Evolutionary conservation across 1,140 invertebrate genomes (phyloP), one percentile per base, ranked within the genome.

Genomic region (Agraylea sexmaculata): DNA sequence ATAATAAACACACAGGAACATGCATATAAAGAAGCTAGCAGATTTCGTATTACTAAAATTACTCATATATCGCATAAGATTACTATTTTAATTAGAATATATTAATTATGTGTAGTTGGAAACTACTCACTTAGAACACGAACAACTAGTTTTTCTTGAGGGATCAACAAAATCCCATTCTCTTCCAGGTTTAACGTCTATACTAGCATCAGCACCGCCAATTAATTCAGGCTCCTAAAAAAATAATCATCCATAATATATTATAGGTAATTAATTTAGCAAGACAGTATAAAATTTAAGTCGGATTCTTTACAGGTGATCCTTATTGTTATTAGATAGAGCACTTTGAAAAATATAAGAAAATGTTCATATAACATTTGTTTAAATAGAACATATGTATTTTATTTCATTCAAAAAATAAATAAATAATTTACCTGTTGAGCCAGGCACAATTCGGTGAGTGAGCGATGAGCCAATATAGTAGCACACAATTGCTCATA

Each of bases 101-200:
- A 7, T 32, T 32, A 11, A 32, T 7, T 15, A 7, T 32, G 6
- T n/a, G 11, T 6, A 19, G 13, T 13, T 36, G 34, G 18, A 19
- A 36, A 36, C n/a, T 36, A 71, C 74, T 75, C 62, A 77, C 75
- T 77, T 77, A 58, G 79, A 78, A 68, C 87, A 90, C 55, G 74
- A 73, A 63, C 86, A 91, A 50, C 69, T 71, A 51, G 77, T 74
- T 64, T 85, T 87, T 55, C 79, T 72, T 40, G 79, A 79, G 46
- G 87, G 78, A 66, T 96, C 90, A 31, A 77, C 70, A 63, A 91
- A 92, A 54, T 88, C 86, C 80, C 87, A 91, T 7, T 78, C 76
- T 42, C 40, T 36, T 15, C 28, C 34, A 7, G 47, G 43, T 13
- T 49, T 46, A 11, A 49, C 21, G 37, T 45, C 47, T 37, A 43